Conservation (phyloP, 1,140 invertebrate species). For the Brachionus rubens region DNA sequence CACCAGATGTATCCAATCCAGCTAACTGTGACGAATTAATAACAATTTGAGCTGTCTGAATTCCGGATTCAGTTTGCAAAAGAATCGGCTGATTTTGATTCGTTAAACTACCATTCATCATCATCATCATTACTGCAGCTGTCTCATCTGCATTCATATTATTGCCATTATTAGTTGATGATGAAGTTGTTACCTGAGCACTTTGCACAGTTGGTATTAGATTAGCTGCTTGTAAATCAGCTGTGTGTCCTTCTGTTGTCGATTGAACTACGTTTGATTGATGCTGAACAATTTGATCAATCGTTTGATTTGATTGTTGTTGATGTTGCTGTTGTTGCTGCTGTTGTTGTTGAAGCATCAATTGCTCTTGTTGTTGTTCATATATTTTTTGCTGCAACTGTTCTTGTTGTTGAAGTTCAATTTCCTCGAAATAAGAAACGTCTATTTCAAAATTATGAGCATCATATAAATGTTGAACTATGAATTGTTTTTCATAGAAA, state of each 20-base stretch:
- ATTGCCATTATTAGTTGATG: no score
- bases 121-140: constrained; percentile 45
- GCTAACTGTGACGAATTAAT: background rate
- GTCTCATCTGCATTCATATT: constrained; percentile 41
- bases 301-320: background rate
- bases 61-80: constrained; percentile 2
- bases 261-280: background rate
- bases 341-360: constrained; percentile 26
- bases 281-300: background rate
- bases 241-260: background rate
- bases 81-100: constrained; percentile 31
- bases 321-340: background rate
- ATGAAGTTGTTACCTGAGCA: background rate
- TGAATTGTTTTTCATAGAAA: constrained; percentile 43
- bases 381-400: constrained; percentile 45
- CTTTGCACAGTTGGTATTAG: background rate
- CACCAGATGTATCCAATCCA: background rate
- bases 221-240: background rate
- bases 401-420: constrained; percentile 45
- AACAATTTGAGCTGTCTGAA: constrained; percentile 38
- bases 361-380: constrained; percentile 44
- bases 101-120: constrained; percentile 28
- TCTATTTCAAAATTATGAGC: constrained; percentile 43
- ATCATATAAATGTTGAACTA: constrained; percentile 41
- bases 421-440: constrained; percentile 40